Percentiles rank a stretch among this genome's conserved stretches.
phyloP scores from a whole-genome alignment of 2,888 invertebrate species.

The Ephialtes manifestator region DNA sequence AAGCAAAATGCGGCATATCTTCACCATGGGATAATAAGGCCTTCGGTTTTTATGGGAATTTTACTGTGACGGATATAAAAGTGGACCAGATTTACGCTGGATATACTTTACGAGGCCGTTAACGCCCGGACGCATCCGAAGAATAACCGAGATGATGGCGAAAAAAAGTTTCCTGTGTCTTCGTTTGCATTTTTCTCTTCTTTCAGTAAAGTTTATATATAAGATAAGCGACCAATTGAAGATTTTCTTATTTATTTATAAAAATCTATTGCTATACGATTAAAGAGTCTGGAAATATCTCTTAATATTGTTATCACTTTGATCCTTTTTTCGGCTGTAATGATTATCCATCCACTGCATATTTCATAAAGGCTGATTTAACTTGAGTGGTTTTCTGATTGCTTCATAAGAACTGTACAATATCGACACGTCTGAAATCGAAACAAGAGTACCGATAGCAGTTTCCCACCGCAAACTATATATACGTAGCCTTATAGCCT shows the following conservation, averaged over 20 bases:
- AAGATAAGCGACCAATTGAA: neutral
- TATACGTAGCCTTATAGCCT: neutral
- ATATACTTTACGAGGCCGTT: conserved; percentile 68
- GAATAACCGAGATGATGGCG: conserved; percentile 28
- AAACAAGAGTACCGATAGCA: neutral
- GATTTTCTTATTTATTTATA: neutral
- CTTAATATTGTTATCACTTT: too few relatives aligned
- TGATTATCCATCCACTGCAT: neutral
- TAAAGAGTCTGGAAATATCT: neutral
- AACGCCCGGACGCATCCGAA: conserved; percentile 46
- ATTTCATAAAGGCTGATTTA: neutral
- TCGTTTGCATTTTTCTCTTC: neutral
- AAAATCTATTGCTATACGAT: neutral
- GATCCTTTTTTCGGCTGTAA: neutral
- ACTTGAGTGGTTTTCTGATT: neutral
- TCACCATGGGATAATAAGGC: neutral
- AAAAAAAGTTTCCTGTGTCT: neutral
- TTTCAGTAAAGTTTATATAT: conserved; percentile 4
- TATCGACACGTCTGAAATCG: neutral
- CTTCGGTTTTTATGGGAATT: conserved; percentile 26
- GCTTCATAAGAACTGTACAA: neutral
- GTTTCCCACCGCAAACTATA: neutral
- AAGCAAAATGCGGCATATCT: conserved; percentile 2
- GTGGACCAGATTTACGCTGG: conserved; percentile 51
- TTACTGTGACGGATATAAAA: conserved; percentile 32